A percentile compares a stretch with the other conserved stretches of the same genome.
Conservation (phyloP, 2,888 invertebrate species). For the Junonia oenone region DNA sequence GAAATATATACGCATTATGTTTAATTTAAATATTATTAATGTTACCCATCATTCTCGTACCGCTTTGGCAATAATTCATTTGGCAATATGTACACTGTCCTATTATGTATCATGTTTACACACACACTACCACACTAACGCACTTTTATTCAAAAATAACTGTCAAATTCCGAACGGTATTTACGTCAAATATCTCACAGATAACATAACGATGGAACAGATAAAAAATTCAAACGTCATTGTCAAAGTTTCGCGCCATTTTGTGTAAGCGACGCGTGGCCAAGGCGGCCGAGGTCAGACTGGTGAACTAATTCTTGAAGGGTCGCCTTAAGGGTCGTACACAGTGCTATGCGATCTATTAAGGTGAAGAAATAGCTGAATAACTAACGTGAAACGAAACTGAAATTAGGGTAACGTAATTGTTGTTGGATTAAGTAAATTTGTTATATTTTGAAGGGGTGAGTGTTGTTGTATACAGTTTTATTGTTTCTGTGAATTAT, state of each 20-base stretch:
- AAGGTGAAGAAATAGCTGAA: conserved; percentile 27
- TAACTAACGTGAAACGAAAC: conserved; percentile 17
- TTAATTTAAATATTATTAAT: neutral
- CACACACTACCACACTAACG: neutral
- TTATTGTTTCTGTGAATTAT: too few species aligned
- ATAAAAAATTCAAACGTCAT: conserved; percentile 28
- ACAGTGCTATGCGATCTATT: conserved; percentile 50
- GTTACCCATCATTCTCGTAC: conserved; percentile 65
- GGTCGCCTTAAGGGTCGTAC: conserved; percentile 54
- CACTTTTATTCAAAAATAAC: conserved; percentile 3
- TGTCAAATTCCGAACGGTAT: neutral
- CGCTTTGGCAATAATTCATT: conserved; percentile 71
- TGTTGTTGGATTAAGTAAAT: neutral
- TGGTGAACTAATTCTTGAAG: conserved; percentile 47
- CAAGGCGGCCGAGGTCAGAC: conserved; percentile 55
- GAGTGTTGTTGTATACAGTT: too few species aligned
- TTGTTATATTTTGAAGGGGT: too few species aligned
- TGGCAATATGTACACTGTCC: conserved; percentile 72
- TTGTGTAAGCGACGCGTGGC: conserved; percentile 44
- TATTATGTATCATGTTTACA: conserved; percentile 59
- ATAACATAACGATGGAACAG: conserved; percentile 28
- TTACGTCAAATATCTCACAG: conserved; percentile 11
- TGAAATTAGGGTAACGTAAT: conserved; percentile 8
- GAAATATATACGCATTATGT: neutral
- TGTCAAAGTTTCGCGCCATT: conserved; percentile 53